Evolutionary conservation across 2,113 vertebrate species (phyloP), one percentile per base, ranked within the genome.

Genomic region (Syngnathoides biaculeatus): DNA sequence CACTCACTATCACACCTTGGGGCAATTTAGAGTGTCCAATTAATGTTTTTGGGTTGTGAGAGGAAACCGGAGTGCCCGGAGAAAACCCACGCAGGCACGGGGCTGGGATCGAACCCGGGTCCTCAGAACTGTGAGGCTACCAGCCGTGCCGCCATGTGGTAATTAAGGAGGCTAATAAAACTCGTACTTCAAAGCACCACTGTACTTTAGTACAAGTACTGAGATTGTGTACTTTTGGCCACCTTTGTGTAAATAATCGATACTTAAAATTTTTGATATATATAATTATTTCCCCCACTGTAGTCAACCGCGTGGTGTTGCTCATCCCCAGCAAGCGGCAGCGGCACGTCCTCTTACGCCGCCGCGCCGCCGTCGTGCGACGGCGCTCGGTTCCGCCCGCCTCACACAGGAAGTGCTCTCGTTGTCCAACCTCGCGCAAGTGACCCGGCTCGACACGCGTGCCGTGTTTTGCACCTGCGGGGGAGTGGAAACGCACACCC

Each of bases 361-460:
- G 40, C 20, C 14, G 50, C 27, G 9, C 22, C 0, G n/a, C 68
- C 42, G 48, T 39, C 47, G 47, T 13, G 20, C 43, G 14, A 52
- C 48, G 64, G 48, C 59, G 24, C 3, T 20, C 67, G 43, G 71
- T 68, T 71, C 50, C 52, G 45, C 48, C 30, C 40, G 74, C 55
- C 55, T 57, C 8, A 38, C 5, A 45, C 67, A 59, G 69, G 62
- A 69, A 62, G 79, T 65, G 67, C 55, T 53, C 62, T 60, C 50
- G 65, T 48, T 75, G 71, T 43, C 64, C 68, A 64, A n/a, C 26
- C 63, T 64, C 59, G 67, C 74, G 63, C 62, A 69, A 62, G 68
- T 65, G 71, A 80, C 83, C 78, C 71, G 77, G 72, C 69, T 64
- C 67, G 19, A 17, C 45, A 35, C 30, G 6, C 30, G 6, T 35